Evolutionary conservation across 2,797 vertebrate genomes (phyloP), one percentile per base, ranked within the genome.

Genomic region (Periophthalmus magnuspinnatus): DNA sequence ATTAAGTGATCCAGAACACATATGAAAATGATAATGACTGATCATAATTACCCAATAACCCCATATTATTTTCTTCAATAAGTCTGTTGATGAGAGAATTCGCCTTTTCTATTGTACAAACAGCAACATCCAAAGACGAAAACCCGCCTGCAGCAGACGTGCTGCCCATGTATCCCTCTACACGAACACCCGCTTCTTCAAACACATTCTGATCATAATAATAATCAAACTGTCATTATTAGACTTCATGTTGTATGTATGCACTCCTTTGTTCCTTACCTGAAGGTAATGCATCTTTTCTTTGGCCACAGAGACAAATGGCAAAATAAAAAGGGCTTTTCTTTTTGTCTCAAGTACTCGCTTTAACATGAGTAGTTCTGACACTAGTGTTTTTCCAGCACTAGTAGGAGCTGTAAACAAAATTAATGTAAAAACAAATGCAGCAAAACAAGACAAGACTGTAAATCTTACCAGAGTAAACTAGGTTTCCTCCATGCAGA

Each of bases 101-200:
- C 72, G 98, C 98, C 91, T 96, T 98, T 90, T 99, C 97, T 68
- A 98, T 98, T 77, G 97, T 99, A 86, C 97, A 99, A 78, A 99
- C 95, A 72, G 97, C 97, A 80, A 99, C 91, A 77, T 98, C 97
- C 86, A 98, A 78, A 0, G 93, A 86, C 68, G 92, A 86, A 78
- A 99, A 99, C 10, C 75, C 89, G 45, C 94, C 91, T 52, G 94
- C 75, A 36, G 97, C 95, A 36, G 95, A 94, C 56, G 90, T 93
- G 86, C 94, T 96, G 68, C 98, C 97, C 94, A 97, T 97, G 79
- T 97, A 98, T 28, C 97, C 97, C 67, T 95, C 97, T 61, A 99
- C 98, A 66, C 90, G 93, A 76, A 99, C 87, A 69, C 95, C 95
- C 63, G 93, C 95, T 85, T 97, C 96, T 88, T 96, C 94, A 91